A percentile compares a stretch with the other conserved stretches of the same genome.
These are phyloP conservation scores for Distichodus sexfasciatus DNA, from an alignment of 2,797 vertebrate genomes.

Conservation along the genomic window DNA sequence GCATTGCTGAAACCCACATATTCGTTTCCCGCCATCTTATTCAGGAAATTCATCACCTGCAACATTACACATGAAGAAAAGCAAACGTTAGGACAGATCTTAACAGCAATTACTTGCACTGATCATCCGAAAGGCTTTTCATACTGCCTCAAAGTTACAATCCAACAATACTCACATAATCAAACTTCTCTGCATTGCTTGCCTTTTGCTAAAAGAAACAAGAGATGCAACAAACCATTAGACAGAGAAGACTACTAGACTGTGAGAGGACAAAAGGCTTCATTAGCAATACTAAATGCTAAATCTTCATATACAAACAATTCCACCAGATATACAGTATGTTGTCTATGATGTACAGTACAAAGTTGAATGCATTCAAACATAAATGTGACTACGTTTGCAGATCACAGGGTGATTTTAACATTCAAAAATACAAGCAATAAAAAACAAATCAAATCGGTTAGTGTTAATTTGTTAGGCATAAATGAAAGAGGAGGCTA, in stretches of 20 bases:
- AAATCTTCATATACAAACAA: not conserved
- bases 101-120: not conserved
- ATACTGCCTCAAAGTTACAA: not conserved
- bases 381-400: constrained; percentile 9
- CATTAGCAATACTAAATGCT: constrained; percentile 5
- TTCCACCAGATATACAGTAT: not conserved
- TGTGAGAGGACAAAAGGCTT: not conserved
- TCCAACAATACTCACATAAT: constrained; percentile 85
- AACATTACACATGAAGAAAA: not conserved
- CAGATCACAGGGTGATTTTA: constrained; percentile 9
- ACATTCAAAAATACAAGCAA: not conserved
- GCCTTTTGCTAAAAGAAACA: constrained; percentile 81
- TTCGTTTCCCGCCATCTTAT: constrained; percentile 94
- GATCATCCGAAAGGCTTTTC: not conserved
- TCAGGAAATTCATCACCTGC: constrained; percentile 95
- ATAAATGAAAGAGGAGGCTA: constrained; percentile 4
- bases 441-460: constrained; percentile 11
- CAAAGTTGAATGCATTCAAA: not conserved
- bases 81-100: not conserved
- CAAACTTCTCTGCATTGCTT: constrained; percentile 97
- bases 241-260: not conserved
- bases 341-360: not conserved
- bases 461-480: constrained; percentile 42
- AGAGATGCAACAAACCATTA: constrained; percentile 36
- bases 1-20: constrained; percentile 98